Conservation (phyloP, 2,113 vertebrate genomes). For the Bos javanicus region DNA sequence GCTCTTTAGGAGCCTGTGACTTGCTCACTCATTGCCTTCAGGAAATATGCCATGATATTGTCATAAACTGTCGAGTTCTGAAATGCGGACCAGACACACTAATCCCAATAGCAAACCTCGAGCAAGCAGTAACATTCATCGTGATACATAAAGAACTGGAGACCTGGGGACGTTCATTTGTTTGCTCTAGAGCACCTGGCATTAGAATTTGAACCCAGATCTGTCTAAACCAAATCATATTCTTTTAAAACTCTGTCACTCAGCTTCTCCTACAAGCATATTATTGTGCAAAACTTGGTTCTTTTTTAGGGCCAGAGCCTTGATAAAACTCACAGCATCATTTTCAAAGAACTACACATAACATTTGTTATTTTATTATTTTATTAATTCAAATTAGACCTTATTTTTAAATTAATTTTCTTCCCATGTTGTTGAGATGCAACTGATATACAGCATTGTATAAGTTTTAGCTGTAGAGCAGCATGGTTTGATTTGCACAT, state of each 20-base stretch:
- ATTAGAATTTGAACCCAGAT: neutral
- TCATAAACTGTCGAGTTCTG: neutral
- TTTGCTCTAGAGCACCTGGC: neutral
- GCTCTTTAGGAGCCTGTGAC: conserved; percentile 23
- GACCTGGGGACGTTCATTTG: rapidly evolving
- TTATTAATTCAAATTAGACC: neutral
- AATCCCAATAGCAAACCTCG: neutral
- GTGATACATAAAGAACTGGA: neutral
- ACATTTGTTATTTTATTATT: neutral
- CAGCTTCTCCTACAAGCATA: neutral
- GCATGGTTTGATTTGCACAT: neutral
- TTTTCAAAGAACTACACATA: conserved; percentile 31
- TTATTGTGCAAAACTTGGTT: neutral
- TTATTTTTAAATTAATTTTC: neutral
- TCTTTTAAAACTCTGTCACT: neutral
- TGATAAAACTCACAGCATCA: conserved; percentile 31
- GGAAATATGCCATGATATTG: neutral
- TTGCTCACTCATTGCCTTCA: conserved; percentile 28
- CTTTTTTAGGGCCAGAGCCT: conserved; percentile 12
- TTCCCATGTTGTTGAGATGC: neutral
- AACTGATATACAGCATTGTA: neutral
- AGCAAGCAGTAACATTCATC: neutral
- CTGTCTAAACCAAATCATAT: neutral
- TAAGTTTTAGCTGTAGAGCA: neutral
- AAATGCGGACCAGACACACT: neutral